Evolutionary conservation across 35 echinoderm and acorn worm species (phyloP), one percentile per base, ranked within the genome.

Genomic region (Apostichopus californicus): DNA sequence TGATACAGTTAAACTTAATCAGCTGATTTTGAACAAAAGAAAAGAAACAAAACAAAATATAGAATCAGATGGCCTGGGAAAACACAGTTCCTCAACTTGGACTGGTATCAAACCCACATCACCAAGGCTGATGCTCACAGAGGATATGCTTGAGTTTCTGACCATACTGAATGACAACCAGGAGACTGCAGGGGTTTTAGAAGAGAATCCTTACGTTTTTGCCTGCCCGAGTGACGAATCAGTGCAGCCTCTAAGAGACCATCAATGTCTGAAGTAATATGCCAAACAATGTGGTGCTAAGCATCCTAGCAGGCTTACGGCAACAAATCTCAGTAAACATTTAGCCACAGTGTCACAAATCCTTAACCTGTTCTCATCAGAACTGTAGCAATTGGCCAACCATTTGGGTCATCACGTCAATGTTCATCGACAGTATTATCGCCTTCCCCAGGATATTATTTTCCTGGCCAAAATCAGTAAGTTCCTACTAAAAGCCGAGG

Each of bases 391-490:
- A 61, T 57, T 92, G 20, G 90, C 90, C 7, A 65, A 57, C 55
- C 73, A 77, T 57, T 56, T 92, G n/a, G 90, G 90, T 3, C 90
- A 92, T 22, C 12, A 87, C 70, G 58, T 57, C 23, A 1, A n/a
- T 65, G 78, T 93, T n/a, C 80, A 93, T 57, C 71, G 66, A 87
- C 54, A 93, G 12, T 93, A 87, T 55, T 93, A 93, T 25, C 28
- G 92, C 3, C 66, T 93, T 4, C 81, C 92, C 1, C 80, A 93
- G 53, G 80, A 85, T 13, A 57, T 81, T 24, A 54, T 87, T 28
- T 73, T 93, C 13, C 86, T 96, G 1, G 88, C 92, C 25, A 96
- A 96, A 78, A 89, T 96, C 9, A 83, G 86, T 21, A 94, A 92
- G 79, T 54, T 94, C 25, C 83, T 96, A 5, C 46, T 91, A 55